These are phyloP conservation scores for Gryllus longicercus DNA, from an alignment of 2,888 invertebrate genomes.

Conservation along the genomic window DNA sequence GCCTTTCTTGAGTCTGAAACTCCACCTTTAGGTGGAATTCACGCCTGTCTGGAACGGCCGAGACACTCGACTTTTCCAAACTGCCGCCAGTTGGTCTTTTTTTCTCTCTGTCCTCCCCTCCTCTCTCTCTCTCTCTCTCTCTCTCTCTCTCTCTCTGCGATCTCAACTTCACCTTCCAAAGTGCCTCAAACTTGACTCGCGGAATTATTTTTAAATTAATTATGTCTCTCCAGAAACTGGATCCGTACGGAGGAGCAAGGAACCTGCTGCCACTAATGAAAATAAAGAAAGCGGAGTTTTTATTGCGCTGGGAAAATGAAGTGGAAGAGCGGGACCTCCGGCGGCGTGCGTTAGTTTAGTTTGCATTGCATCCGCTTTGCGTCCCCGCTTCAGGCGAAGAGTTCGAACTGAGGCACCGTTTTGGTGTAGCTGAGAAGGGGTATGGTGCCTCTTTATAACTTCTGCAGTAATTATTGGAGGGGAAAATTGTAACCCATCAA, in stretches of 20 bases:
- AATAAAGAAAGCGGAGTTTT: not conserved
- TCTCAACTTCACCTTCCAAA: conserved; percentile 10
- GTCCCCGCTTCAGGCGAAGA: not conserved
- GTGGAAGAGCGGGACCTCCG: not conserved
- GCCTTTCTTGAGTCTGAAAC: not conserved
- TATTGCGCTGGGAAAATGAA: not conserved
- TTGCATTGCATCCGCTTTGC: not conserved
- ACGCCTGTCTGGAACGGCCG: not conserved
- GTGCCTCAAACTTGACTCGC: conserved; percentile 17
- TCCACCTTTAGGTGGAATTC: not conserved
- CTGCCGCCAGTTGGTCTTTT: not conserved
- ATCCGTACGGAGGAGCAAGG: not conserved
- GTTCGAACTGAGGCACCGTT: no score
- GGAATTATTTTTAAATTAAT: conserved; percentile 17
- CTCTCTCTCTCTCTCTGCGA: not conserved
- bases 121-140: not conserved
- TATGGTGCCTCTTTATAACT: no score
- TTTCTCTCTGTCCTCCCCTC: not conserved
- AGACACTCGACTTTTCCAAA: conserved; percentile 6
- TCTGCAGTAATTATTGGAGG: no score
- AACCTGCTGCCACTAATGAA: not conserved
- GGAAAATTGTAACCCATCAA: no score
- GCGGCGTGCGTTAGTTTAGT: not conserved
- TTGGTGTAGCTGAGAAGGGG: no score
- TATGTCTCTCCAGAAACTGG: not conserved